These are phyloP conservation scores for Nasonia giraulti DNA, from an alignment of 1,140 invertebrate genomes.

Conservation along the genomic window DNA sequence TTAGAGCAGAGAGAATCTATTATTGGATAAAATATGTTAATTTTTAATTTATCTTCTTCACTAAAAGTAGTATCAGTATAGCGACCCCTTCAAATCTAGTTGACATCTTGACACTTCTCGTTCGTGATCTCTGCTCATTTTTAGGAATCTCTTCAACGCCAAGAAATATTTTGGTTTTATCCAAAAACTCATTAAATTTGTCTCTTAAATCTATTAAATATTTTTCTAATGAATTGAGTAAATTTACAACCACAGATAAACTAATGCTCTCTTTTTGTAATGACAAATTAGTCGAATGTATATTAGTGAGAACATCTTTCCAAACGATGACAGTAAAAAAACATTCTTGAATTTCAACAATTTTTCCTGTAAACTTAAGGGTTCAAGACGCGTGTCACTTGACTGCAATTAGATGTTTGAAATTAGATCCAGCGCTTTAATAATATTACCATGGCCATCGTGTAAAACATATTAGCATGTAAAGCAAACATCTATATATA, in stretches of 20 bases:
- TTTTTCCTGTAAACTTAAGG: no score
- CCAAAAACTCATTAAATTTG: neutral
- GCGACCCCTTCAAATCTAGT: neutral
- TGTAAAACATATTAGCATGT: slow-evolving; percentile 42
- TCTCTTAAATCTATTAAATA: neutral
- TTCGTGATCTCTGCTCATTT: neutral
- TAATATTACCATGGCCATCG: slow-evolving; percentile 36
- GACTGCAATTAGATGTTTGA: slow-evolving; percentile 26
- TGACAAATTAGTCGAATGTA: no score
- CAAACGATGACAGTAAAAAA: no score
- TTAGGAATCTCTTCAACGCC: neutral
- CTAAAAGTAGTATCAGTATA: neutral
- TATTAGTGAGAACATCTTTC: no score
- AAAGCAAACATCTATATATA: no score
- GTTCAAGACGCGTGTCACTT: slow-evolving; percentile 14
- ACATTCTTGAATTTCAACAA: no score
- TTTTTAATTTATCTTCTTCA: neutral
- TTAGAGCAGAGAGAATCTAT: slow-evolving; percentile 10
- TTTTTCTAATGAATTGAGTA: no score
- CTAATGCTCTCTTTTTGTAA: no score
- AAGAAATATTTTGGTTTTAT: neutral
- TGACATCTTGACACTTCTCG: neutral
- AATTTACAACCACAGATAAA: no score
- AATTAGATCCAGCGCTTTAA: slow-evolving; percentile 41
- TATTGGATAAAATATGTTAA: slow-evolving; percentile 6